phyloP scores from a whole-genome alignment of 2,797 vertebrate species.

The Halcyon leucocephala region DNA sequence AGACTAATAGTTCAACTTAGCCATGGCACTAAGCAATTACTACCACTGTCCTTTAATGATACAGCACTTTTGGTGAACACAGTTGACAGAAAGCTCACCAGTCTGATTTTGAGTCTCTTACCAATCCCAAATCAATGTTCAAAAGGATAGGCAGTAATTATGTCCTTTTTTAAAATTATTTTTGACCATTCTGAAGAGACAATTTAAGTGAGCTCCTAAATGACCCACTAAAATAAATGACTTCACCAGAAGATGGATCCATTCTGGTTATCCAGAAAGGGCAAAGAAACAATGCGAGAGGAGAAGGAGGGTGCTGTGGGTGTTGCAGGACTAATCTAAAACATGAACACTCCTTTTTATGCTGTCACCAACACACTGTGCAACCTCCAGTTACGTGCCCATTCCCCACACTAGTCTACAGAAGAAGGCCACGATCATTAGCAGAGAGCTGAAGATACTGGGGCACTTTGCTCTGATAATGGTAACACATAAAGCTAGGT shows the following conservation, averaged over 20 bases:
- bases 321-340: background rate
- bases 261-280: background rate
- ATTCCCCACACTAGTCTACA: rapidly evolving
- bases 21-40: constrained; percentile 26
- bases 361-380: background rate
- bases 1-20: constrained; percentile 46
- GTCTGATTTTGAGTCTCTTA: constrained; percentile 22
- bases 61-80: background rate
- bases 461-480: background rate
- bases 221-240: background rate
- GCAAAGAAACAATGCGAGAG: background rate
- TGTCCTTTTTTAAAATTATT: background rate
- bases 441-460: background rate
- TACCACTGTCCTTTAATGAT: constrained; percentile 27
- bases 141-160: constrained; percentile 22
- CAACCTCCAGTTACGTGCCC: background rate
- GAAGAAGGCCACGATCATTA: background rate
- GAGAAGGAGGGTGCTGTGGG: background rate
- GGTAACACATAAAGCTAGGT: background rate
- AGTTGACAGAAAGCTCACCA: constrained; percentile 45
- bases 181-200: constrained; percentile 25
- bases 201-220: constrained; percentile 3
- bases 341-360: background rate
- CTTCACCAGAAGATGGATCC: background rate
- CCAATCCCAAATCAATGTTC: background rate